Conservation (phyloP, 2,888 invertebrate genomes). For the Caenorhabditis sp. region DNA sequence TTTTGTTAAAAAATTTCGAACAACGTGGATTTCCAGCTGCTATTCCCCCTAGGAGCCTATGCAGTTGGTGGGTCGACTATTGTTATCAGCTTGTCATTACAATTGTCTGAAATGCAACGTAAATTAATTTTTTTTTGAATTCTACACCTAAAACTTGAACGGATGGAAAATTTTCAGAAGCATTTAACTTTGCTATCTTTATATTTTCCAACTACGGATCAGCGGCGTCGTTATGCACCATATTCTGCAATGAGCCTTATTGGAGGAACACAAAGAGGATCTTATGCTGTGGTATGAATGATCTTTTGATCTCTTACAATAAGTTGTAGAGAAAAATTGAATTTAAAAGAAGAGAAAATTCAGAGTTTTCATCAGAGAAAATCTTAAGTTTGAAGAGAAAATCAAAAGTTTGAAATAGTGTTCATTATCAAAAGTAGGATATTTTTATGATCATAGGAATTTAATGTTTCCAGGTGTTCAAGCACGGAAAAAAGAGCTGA, state of each 20-base stretch:
- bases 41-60: constrained; percentile 39
- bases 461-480: constrained; percentile 29
- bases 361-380: constrained; percentile 27
- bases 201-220: constrained; percentile 48
- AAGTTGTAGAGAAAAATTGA: no score
- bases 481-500: constrained; percentile 12
- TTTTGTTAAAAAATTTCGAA: no score
- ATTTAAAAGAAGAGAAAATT: background rate
- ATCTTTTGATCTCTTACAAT: no score
- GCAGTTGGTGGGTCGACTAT: constrained; percentile 47
- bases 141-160: background rate
- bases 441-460: no score
- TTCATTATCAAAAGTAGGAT: no score
- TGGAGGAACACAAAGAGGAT: constrained; percentile 33
- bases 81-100: constrained; percentile 33
- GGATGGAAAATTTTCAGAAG: constrained; percentile 32
- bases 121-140: no score
- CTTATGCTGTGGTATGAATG: constrained; percentile 27
- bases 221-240: constrained; percentile 36
- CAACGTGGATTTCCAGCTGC: no score
- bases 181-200: constrained; percentile 35
- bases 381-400: no score
- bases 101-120: constrained; percentile 46
- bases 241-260: constrained; percentile 51
- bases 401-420: no score